Evolutionary conservation across 2,113 vertebrate species (phyloP), one percentile per base, ranked within the genome.

Genomic region (Silurus meridionalis): DNA sequence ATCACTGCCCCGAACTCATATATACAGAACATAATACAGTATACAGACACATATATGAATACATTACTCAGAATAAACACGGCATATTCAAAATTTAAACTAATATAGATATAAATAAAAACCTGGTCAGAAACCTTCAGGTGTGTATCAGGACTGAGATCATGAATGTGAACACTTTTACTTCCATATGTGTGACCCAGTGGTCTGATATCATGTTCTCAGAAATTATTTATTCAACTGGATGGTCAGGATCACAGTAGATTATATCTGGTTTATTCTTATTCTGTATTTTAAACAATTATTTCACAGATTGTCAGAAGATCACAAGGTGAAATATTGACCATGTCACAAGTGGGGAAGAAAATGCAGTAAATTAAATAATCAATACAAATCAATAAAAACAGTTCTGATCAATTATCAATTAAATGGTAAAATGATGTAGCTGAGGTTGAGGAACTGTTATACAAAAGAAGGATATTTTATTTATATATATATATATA

Each of bases 1-100:
- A 82, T 87, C 88, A 82, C 14, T 13, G 58, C 55, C 79, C 57
- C 15, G 5, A 53, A 9, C n/a, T 58, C 64, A 55, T 55, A 46
- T 14, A 67, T 37, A 5, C 69, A 84, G 11, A 75, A 14, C n/a
- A 17, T 21, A 25, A 64, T 15, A 58, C n/a, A 46, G 14, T 63
- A 84, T 46, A 63, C 14, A 1, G 25, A 23, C 19, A 8, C 14
- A 9, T 21, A 21, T 50, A 23, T 48, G 7, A 23, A 71, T 71
- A 1, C 2, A 71, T 48, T 71, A 8, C 19, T 28, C 13, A 6
- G 25, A 46, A 37, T 37, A 8, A 69, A 37, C 67, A 69, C 37
- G 14, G 6, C 25, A 28, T 15, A 13, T 37, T 69, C n/a, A 6
- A 28, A 37, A 46, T 5, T 69, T 46, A 71, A 46, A 37, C 37